These are phyloP conservation scores for Brachyptera putata DNA, from an alignment of 2,888 invertebrate species.

Conservation along the genomic window DNA sequence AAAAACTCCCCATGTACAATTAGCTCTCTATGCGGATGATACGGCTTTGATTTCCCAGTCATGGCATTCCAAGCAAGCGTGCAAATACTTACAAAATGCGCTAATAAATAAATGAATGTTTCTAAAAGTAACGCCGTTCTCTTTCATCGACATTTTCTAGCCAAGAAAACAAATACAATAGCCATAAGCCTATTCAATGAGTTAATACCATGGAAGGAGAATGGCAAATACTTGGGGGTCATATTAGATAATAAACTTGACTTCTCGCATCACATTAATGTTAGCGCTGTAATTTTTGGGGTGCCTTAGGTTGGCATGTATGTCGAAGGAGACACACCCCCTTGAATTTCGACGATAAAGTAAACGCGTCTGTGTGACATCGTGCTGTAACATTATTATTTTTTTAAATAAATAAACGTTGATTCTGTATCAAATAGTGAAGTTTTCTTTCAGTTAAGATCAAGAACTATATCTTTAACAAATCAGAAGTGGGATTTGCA, in stretches of 20 bases:
- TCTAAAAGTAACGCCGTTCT: neutral
- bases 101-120: conserved; percentile 1
- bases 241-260: neutral
- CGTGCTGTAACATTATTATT: no score
- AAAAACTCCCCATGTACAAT: neutral
- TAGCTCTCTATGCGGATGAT: conserved; percentile 13
- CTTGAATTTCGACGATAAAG: no score
- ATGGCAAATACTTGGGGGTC: conserved; percentile 1
- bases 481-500: no score
- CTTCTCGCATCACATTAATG: neutral
- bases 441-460: no score
- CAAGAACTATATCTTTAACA: no score
- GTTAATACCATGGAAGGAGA: neutral
- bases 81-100: neutral
- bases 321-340: no score
- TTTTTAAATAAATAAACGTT: no score
- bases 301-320: no score
- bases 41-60: neutral
- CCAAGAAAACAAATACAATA: neutral
- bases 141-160: neutral
- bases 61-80: neutral
- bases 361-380: no score
- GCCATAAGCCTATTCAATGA: neutral
- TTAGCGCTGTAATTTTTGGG: no score
- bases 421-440: no score